Conservation (phyloP, 2,797 vertebrate genomes). For the Loris lydekkerianus region DNA sequence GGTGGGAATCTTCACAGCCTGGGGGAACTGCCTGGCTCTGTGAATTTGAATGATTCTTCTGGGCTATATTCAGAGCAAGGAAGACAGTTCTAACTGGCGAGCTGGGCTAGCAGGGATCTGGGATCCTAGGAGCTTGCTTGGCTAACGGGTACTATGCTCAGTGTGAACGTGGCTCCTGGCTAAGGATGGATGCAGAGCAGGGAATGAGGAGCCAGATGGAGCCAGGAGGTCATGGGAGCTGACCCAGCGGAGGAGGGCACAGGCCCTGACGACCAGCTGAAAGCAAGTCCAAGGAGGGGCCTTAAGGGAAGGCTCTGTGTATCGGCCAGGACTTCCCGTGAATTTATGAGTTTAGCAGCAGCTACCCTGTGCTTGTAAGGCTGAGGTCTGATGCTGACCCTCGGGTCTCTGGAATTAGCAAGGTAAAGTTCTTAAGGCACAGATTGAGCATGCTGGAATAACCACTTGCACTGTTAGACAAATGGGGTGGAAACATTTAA, state of each 20-base stretch:
- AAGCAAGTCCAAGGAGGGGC: neutral
- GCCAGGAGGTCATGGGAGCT: neutral
- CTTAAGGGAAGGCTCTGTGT: neutral
- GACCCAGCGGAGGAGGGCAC: neutral
- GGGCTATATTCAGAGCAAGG: neutral
- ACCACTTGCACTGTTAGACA: neutral
- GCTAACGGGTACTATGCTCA: neutral
- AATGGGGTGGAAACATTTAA: neutral
- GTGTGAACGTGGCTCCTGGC: neutral
- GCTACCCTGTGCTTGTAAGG: constrained; percentile 44
- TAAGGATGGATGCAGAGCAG: neutral
- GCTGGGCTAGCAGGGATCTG: neutral
- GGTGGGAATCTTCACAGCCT: neutral
- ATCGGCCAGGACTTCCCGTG: neutral
- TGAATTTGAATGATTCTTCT: neutral
- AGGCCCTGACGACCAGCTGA: neutral
- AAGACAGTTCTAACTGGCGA: neutral
- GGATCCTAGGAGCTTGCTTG: neutral
- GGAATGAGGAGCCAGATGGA: neutral
- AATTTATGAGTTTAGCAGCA: neutral
- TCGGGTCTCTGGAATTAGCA: neutral
- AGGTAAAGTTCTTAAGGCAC: constrained; percentile 9
- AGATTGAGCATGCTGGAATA: neutral
- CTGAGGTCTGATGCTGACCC: neutral
- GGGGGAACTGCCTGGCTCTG: neutral